Base-by-base conservation (phyloP, 1,140 invertebrate species). In the Tetragnatha versicolor region DNA sequence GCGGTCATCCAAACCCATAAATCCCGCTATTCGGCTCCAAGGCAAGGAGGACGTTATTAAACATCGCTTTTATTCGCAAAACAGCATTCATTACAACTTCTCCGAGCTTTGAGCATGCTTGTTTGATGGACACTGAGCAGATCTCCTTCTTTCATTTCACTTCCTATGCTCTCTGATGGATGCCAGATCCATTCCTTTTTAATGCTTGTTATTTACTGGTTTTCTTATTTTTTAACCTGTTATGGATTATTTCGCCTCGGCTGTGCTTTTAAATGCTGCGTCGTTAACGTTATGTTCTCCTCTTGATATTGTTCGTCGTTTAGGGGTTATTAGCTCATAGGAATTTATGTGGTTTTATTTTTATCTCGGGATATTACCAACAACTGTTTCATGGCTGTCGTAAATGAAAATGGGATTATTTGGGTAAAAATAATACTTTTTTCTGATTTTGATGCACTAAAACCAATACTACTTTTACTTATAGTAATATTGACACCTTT, bases 11-110 rank as follows among this genome's bases (percentile, higher is more conserved):
- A n/a, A 20, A 9, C 55, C 55, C 55, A 58, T 58, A 58, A 58
- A 58, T 58, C 14, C 55, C 55, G 55, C 35, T 58, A n/a, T 51
- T 27, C 35, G 60, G 33, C 60, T 33, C 37, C 60, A 63, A 63
- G 60, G 60, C 35, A 42, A 63, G 60, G 33, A 63, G 33, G n/a
- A 22, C 20, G 65, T 47, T 49, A 68, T 68, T 51, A 68, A 68
- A 68, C 42, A 68, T 14, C 65, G 37, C 65, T 68, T 68, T 29
- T 49, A 68, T 68, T 22, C 65, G 42, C 35, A 51, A 68, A 68
- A 68, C 51, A 68, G 51, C 65, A 68, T 51, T 68, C 42, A 68
- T 68, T 51, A 68, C 45, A 7, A 17, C 39, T 9, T 45, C 39
- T n/a, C n/a, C n/a, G n/a, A n/a, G n/a, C n/a, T n/a, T n/a, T n/a